Percentiles rank a stretch among this genome's conserved stretches.
Evolutionary conservation across 64 coral and sea anemone species (phyloP).

Genomic region (Pachyseris speciosa): DNA sequence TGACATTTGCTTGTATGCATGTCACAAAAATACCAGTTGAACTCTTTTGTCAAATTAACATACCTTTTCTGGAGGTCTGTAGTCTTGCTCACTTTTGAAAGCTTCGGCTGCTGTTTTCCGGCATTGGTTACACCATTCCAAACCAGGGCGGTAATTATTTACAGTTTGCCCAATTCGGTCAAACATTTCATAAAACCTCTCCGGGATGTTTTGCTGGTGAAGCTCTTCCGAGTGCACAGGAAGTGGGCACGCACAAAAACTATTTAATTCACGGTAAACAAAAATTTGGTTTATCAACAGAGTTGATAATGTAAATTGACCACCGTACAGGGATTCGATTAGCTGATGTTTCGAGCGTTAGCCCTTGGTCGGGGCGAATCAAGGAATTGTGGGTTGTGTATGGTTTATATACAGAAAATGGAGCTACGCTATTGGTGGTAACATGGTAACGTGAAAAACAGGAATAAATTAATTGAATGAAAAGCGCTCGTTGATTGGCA

Average conservation of each 20-base stretch:
- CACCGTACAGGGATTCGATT: no score
- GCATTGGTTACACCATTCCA: constrained; percentile 31
- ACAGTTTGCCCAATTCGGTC: background rate
- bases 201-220: background rate
- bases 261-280: constrained; percentile 4
- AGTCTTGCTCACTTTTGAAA: background rate
- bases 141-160: background rate
- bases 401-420: no score
- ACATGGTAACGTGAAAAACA: no score
- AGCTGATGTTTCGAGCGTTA: no score
- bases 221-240: background rate
- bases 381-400: no score
- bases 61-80: constrained; percentile 27
- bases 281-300: no score
- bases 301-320: no score
- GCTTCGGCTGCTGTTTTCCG: background rate
- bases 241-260: constrained; percentile 29
- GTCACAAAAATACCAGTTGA: background rate
- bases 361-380: no score
- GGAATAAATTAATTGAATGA: no score
- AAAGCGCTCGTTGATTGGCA: no score
- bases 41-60: background rate
- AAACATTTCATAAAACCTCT: constrained; percentile 13
- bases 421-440: no score
- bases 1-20: background rate